A percentile compares a stretch with the other conserved stretches of the same genome.
These are phyloP conservation scores for Zaprionus nigranus DNA, from an alignment of 1,140 invertebrate species.

Conservation along the genomic window DNA sequence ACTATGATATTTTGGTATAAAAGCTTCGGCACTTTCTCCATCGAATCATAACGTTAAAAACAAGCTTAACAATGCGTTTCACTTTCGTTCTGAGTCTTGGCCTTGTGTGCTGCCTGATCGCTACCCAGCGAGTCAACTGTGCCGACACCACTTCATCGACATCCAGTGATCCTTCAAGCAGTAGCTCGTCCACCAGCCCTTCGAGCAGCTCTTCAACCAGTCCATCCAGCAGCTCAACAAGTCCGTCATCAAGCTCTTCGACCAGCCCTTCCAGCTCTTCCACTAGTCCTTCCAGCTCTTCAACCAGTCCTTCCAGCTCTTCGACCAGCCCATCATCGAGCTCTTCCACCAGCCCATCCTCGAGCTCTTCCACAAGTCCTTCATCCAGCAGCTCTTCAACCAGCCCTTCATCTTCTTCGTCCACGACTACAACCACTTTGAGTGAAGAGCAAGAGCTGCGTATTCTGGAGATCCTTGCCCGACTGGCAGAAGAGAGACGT, in stretches of 20 bases:
- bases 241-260: not conserved
- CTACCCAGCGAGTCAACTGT: not conserved
- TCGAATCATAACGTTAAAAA: not conserved
- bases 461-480: not conserved
- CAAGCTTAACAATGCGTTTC: not conserved
- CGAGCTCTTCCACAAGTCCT: too few species aligned
- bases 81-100: not conserved
- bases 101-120: not conserved
- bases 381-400: too few species aligned
- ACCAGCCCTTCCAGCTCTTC: not conserved
- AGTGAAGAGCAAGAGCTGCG: not conserved
- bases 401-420: not conserved
- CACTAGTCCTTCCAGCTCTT: not conserved
- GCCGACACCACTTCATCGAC: not conserved
- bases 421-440: not conserved
- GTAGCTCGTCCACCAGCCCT: not conserved
- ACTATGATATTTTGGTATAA: not conserved
- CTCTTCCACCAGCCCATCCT: too few species aligned
- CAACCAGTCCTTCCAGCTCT: too few species aligned
- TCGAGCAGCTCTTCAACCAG: not conserved
- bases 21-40: not conserved
- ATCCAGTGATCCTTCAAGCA: not conserved
- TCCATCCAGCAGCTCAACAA: not conserved
- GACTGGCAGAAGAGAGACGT: not conserved
- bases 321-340: too few species aligned